phyloP scores from a whole-genome alignment of 2,113 vertebrate species.

The Glaucomys volans region DNA sequence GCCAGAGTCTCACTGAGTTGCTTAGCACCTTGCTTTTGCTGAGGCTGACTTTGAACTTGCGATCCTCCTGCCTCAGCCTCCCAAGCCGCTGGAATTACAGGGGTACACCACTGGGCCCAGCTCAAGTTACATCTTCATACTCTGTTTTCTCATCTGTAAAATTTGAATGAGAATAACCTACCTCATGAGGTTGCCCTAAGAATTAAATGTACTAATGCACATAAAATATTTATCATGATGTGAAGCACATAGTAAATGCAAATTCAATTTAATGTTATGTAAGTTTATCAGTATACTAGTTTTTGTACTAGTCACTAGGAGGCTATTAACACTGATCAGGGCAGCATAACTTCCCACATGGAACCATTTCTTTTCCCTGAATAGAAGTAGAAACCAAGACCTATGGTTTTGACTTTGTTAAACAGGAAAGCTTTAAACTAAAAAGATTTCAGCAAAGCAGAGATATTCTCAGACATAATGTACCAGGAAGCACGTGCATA shows the following conservation, averaged over 20 bases:
- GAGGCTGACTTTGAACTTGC: too few species aligned
- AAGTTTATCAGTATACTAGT: background rate
- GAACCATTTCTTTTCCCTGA: background rate
- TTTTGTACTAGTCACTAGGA: background rate
- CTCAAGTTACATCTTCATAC: too few species aligned
- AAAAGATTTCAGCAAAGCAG: background rate
- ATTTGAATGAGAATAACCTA: background rate
- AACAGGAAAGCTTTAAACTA: background rate
- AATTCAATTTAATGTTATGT: background rate
- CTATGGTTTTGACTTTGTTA: background rate
- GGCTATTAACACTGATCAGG: background rate
- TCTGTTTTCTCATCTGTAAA: slow-evolving; percentile 9
- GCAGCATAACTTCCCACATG: background rate
- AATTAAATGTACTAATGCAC: background rate
- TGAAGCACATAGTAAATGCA: background rate
- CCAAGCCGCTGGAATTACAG: too few species aligned
- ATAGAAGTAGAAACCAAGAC: background rate
- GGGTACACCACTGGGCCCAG: too few species aligned
- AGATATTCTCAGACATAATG: background rate
- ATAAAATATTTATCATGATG: background rate
- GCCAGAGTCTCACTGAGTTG: too few species aligned
- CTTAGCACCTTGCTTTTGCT: too few species aligned
- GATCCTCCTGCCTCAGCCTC: too few species aligned
- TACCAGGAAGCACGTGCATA: background rate
- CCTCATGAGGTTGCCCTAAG: background rate